Evolutionary conservation across 2,888 invertebrate genomes (phyloP).

Genomic region (Smittia sp.): DNA sequence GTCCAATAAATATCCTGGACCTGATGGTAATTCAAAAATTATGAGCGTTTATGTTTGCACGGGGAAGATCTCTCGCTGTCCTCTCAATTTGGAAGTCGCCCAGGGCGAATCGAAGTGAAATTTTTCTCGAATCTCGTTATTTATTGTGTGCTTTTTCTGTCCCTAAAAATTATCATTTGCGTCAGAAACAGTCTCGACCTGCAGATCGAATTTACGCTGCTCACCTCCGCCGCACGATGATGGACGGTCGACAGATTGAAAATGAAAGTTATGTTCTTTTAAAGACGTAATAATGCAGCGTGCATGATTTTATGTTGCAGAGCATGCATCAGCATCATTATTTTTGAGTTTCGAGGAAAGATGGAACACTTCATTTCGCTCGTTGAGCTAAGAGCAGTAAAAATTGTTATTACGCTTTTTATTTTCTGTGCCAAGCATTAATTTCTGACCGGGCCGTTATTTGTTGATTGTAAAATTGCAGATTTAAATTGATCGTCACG

Average conservation of each 20-base stretch:
- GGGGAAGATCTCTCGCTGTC: background rate
- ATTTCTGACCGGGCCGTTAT: no score
- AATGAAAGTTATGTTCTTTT: constrained; percentile 37
- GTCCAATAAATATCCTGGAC: constrained; percentile 28
- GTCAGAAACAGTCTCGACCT: background rate
- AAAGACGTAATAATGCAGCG: constrained; percentile 31
- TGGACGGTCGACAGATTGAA: constrained; percentile 17
- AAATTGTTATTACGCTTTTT: no score
- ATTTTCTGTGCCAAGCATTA: no score
- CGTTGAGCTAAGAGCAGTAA: no score
- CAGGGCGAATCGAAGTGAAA: background rate
- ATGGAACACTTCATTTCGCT: no score
- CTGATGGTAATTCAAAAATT: constrained; percentile 29
- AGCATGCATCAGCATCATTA: background rate
- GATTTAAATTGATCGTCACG: background rate
- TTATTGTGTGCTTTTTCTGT: background rate
- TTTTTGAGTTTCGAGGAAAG: background rate
- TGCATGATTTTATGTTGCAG: background rate
- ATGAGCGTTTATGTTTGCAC: constrained; percentile 8
- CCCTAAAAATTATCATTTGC: background rate
- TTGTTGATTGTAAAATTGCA: no score
- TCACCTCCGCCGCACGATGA: background rate
- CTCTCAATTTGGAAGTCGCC: background rate
- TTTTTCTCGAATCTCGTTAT: background rate
- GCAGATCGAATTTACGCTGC: no score